These are phyloP conservation scores for Macrophya annulata DNA, from an alignment of 2,888 invertebrate species.

Conservation along the genomic window DNA sequence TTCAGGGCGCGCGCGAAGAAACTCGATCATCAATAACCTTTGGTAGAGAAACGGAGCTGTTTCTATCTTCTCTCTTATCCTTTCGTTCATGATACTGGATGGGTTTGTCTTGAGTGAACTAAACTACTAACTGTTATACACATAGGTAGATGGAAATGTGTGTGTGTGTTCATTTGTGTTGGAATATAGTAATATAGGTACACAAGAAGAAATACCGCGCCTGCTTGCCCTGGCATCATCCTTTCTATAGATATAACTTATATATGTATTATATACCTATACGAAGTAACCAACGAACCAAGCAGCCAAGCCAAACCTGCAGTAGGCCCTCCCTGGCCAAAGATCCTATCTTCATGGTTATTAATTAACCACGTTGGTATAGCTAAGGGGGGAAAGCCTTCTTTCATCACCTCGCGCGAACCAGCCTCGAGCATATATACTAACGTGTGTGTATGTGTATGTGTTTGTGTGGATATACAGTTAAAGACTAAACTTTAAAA, in stretches of 20 bases:
- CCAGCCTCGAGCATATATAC: conserved; percentile 59
- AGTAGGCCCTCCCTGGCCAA: conserved; percentile 60
- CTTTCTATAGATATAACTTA: conserved; percentile 48
- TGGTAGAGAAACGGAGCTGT: neutral
- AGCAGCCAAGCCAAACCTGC: neutral
- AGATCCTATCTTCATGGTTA: conserved; percentile 78
- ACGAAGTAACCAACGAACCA: neutral
- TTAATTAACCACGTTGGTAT: conserved; percentile 74
- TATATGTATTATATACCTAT: neutral
- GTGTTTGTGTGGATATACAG: neutral
- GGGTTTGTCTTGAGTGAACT: neutral
- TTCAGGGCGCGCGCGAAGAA: conserved; percentile 71
- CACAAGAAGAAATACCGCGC: neutral
- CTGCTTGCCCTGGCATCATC: conserved; percentile 58
- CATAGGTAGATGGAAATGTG: neutral
- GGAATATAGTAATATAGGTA: neutral
- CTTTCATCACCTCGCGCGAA: conserved; percentile 78
- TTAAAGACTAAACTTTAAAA: neutral
- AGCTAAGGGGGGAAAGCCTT: conserved; percentile 69
- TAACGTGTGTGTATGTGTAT: neutral
- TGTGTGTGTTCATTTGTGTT: too few species aligned
- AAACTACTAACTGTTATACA: neutral
- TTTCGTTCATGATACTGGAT: neutral
- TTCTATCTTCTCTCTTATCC: neutral
- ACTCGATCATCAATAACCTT: conserved; percentile 77